Evolutionary conservation across 92 coral and sea anemone genomes (phyloP).

Genomic region (Blastomussa wellsi): DNA sequence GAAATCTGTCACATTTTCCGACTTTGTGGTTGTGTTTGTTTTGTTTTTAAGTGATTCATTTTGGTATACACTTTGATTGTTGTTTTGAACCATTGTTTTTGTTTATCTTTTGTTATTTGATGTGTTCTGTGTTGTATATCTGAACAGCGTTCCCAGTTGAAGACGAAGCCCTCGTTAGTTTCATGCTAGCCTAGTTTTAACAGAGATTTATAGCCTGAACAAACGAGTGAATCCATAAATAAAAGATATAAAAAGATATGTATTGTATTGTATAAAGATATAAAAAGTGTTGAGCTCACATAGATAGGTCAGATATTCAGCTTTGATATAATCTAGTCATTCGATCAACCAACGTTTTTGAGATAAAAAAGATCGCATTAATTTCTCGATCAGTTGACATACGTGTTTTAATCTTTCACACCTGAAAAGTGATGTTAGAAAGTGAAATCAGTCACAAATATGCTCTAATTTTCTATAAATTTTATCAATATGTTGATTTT

Average conservation of each 20-base stretch:
- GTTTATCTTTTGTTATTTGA: neutral
- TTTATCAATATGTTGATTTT: neutral
- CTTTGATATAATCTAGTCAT: too few relatives aligned
- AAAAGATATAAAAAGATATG: neutral
- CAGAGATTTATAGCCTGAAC: neutral
- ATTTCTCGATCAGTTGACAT: too few relatives aligned
- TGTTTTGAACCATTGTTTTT: neutral
- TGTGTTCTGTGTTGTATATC: neutral
- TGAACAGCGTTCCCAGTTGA: neutral
- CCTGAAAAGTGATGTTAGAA: too few relatives aligned
- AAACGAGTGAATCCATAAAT: neutral
- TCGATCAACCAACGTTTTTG: too few relatives aligned
- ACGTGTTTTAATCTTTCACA: too few relatives aligned
- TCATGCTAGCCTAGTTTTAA: neutral
- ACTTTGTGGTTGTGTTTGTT: neutral
- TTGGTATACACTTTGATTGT: neutral
- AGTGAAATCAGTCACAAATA: too few relatives aligned
- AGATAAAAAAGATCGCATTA: too few relatives aligned
- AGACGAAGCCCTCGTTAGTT: neutral
- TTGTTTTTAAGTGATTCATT: slow-evolving; percentile 3
- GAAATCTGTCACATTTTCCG: neutral
- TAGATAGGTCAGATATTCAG: too few relatives aligned
- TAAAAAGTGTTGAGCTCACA: too few relatives aligned
- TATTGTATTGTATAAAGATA: neutral
- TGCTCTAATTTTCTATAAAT: neutral